Evolutionary conservation across 92 coral and sea anemone genomes (phyloP), one percentile per base, ranked within the genome.

Genomic region (Porites rus): DNA sequence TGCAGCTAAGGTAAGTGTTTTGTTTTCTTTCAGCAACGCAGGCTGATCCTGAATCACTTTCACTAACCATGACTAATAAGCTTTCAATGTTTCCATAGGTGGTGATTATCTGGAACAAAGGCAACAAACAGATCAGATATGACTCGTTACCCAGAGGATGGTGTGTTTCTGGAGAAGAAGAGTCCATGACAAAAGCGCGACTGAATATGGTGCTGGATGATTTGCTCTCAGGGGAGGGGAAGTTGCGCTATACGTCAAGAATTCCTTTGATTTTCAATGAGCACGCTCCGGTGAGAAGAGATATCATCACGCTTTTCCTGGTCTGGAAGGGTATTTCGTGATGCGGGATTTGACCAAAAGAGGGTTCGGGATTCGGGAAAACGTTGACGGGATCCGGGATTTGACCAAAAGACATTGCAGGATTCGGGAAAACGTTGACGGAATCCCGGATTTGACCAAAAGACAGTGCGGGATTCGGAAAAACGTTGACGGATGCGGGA

Each of bases 91-190:
- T 53, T 56, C 4, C 22, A 38, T 76, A 94, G 99, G 89, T 96
- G n/a, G 93, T 90, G 20, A 77, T 96, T 56, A 62, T 96, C 10
- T 96, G 99, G 99, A 95, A 95, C 86, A 86, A 93, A 78, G 96
- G 98, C 7, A 89, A 89, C 60, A 88, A 79, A 31, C 95, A 95
- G 88, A 68, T 94, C 53, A 85, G 95, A 28, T 96, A 96, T 74
- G 93, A 91, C 81, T 97, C 98, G 98, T 83, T 97, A 17, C 89
- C 88, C 76, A 90, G 94, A 14, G 99, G 99, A 1, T 97, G 98
- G 99, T 91, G 96, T 84, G 87, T 91, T 65, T 66, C 90, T 63
- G 85, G 85, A 43, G 21, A 59, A 19, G 65, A 86, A 52, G 80
- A 92, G 73, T 73, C 89, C 11, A 84, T 72, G 43, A 87, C 92